phyloP scores from a whole-genome alignment of 2,113 vertebrate genomes.

The Lamprologus speciosus region DNA sequence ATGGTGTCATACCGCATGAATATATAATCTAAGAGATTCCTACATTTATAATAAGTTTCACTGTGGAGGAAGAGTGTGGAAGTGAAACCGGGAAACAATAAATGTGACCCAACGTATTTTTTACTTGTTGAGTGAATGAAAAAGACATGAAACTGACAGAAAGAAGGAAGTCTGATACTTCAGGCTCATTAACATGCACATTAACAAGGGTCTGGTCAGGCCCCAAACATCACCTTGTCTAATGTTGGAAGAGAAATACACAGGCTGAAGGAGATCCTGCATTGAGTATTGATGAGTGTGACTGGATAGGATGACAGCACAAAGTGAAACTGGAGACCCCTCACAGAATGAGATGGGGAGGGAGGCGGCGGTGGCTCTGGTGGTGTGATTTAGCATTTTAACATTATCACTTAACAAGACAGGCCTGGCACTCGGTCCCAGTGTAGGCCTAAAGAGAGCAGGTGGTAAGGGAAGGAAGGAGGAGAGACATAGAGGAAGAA shows the following conservation, averaged over 20 bases:
- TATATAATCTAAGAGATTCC: neutral
- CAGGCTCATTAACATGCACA: slow-evolving; percentile 45
- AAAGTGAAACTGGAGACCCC: slow-evolving; percentile 56
- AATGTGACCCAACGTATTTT: neutral
- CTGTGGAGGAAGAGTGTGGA: neutral
- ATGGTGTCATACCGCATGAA: neutral
- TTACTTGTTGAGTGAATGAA: slow-evolving; percentile 33
- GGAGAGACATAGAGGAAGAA: neutral
- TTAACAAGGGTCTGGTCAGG: slow-evolving; percentile 27
- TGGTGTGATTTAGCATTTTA: slow-evolving; percentile 58
- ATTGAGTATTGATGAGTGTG: slow-evolving; percentile 63
- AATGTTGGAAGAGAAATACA: slow-evolving; percentile 11
- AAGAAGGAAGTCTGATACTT: slow-evolving; percentile 43
- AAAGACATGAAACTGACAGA: slow-evolving; percentile 43
- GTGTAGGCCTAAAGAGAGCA: neutral
- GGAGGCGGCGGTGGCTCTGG: neutral
- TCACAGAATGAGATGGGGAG: slow-evolving; percentile 9
- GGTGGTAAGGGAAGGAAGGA: neutral
- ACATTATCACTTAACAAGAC: slow-evolving; percentile 57
- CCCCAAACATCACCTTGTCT: slow-evolving; percentile 40
- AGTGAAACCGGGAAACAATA: neutral
- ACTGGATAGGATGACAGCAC: slow-evolving; percentile 60
- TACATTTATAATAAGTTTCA: neutral
- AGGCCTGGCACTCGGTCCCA: neutral
- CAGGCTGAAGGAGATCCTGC: slow-evolving; percentile 36